Evolutionary conservation across 2,888 invertebrate genomes (phyloP).

Genomic region (Harpalus rufipes): DNA sequence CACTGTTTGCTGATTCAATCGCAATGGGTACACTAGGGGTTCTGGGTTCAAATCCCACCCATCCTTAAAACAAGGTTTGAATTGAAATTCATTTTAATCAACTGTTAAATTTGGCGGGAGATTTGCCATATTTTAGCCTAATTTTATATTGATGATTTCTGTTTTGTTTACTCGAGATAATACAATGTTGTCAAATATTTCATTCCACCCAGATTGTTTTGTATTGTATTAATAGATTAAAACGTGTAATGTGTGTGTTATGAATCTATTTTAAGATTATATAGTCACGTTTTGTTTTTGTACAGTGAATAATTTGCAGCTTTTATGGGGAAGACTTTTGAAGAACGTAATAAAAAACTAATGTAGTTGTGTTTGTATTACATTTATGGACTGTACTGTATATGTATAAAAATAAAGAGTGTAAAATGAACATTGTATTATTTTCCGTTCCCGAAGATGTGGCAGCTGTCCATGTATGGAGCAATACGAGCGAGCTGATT

Average conservation of each 20-base stretch:
- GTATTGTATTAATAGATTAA: constrained; percentile 14
- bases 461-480: constrained; percentile 36
- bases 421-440: constrained; percentile 31
- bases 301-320: background rate
- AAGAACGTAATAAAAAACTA: constrained; percentile 21
- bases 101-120: no score
- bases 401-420: constrained; percentile 38
- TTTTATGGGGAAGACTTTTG: background rate
- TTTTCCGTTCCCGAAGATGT: constrained; percentile 51
- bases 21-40: no score
- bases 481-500: constrained; percentile 20
- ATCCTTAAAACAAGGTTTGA: no score
- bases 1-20: no score
- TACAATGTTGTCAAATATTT: no score
- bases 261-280: constrained; percentile 26
- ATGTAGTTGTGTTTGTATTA: constrained; percentile 15
- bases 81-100: no score
- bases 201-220: no score
- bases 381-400: constrained; percentile 26
- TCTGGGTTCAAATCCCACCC: no score
- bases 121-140: no score
- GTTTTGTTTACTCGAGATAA: no score
- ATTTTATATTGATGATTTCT: no score
- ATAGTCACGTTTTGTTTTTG: constrained; percentile 32
- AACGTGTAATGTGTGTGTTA: constrained; percentile 7